phyloP scores from a whole-genome alignment of 2,888 invertebrate species.

The Drosophila emarginata region DNA sequence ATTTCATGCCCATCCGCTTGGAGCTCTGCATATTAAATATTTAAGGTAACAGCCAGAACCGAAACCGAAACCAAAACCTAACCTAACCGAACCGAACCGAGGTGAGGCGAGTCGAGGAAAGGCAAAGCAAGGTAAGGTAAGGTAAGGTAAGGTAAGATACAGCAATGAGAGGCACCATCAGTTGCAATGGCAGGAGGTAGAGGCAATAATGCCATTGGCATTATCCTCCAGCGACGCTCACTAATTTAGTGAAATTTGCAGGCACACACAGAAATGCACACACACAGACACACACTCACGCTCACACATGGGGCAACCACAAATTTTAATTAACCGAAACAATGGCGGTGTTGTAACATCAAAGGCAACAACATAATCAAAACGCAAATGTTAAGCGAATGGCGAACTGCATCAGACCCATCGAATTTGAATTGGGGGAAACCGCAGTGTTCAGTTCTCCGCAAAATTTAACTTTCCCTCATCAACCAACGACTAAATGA shows the following conservation, averaged over 20 bases:
- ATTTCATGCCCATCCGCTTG: slow-evolving; percentile 47
- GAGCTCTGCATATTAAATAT: slow-evolving; percentile 71
- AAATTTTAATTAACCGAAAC: slow-evolving; percentile 77
- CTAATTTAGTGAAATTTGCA: slow-evolving; percentile 62
- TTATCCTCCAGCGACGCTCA: slow-evolving; percentile 40
- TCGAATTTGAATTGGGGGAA: slow-evolving; percentile 5
- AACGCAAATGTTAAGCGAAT: slow-evolving; percentile 28
- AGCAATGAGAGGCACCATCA: neutral
- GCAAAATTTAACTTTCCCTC: slow-evolving; percentile 11
- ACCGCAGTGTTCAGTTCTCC: slow-evolving; percentile 22
- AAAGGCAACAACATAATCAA: slow-evolving; percentile 62
- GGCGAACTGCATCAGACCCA: slow-evolving; percentile 17
- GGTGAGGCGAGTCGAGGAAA: neutral
- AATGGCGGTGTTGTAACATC: slow-evolving; percentile 63
- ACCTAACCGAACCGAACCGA: slow-evolving; percentile 6
- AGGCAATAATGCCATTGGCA: slow-evolving; percentile 32
- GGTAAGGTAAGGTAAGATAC: too few relatives aligned
- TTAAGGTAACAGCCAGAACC: slow-evolving; percentile 44
- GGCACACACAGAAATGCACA: slow-evolving; percentile 32
- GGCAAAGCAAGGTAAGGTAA: too few relatives aligned
- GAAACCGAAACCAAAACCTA: slow-evolving; percentile 21
- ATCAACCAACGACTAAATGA: slow-evolving; percentile 53
- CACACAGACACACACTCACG: slow-evolving; percentile 6
- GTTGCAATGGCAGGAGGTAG: neutral
- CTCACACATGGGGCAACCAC: slow-evolving; percentile 53